Conservation (phyloP, 2,888 invertebrate species). For the Steinernema scapterisci region DNA sequence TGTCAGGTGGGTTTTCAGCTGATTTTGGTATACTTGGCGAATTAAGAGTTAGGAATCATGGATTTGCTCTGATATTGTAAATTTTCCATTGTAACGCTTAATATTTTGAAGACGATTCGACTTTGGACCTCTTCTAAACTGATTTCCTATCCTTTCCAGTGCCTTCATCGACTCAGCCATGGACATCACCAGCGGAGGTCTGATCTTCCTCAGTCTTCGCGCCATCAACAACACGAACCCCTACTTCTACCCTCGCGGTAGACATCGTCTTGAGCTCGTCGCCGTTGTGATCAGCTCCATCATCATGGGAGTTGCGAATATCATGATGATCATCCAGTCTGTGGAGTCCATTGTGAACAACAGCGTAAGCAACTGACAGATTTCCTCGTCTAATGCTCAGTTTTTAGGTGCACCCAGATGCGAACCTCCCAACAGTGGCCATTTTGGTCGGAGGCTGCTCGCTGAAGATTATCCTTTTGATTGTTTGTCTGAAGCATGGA, state of each 20-base stretch:
- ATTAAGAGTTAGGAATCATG: too few species aligned
- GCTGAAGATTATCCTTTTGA: constrained; percentile 56
- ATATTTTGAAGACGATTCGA: constrained; percentile 25
- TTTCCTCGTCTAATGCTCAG: neutral
- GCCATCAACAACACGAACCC: constrained; percentile 60
- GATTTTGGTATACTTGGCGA: too few species aligned
- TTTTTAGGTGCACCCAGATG: constrained; percentile 61
- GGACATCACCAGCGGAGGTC: constrained; percentile 69
- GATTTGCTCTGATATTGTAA: too few species aligned
- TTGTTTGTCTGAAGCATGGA: constrained; percentile 58
- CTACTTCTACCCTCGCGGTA: constrained; percentile 57
- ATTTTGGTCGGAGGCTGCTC: constrained; percentile 58
- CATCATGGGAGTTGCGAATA: constrained; percentile 69
- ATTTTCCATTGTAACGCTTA: too few species aligned
- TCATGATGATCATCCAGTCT: constrained; percentile 68
- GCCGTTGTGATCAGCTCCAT: constrained; percentile 70
- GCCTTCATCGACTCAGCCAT: constrained; percentile 71
- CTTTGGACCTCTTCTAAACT: too few species aligned
- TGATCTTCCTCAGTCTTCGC: constrained; percentile 63
- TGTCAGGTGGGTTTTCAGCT: constrained; percentile 68
- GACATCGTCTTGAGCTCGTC: constrained; percentile 68
- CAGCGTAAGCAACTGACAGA: constrained; percentile 13
- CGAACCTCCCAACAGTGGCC: constrained; percentile 52
- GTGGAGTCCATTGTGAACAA: constrained; percentile 61
- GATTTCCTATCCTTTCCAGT: constrained; percentile 55